Conservation (phyloP, 1,140 invertebrate genomes). For the Tenebrio molitor region DNA sequence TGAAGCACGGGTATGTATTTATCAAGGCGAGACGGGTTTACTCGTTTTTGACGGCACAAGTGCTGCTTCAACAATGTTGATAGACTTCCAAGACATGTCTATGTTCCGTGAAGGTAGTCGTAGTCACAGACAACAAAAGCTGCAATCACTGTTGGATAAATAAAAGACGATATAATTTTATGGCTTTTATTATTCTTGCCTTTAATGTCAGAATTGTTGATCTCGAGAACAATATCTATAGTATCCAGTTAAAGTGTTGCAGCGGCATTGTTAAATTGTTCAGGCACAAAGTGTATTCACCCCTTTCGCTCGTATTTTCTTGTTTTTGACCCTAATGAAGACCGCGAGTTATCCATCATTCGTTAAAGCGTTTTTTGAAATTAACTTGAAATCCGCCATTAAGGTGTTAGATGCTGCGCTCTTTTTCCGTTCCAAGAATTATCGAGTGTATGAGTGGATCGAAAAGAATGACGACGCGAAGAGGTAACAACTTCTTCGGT, state of each 20-base stretch:
- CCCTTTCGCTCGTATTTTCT: not conserved
- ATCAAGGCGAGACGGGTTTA: too few species aligned
- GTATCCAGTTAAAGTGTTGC: not conserved
- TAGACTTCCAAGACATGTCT: not conserved
- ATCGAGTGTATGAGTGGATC: too few species aligned
- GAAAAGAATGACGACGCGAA: too few species aligned
- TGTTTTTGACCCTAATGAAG: not conserved
- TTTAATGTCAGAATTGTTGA: conserved; percentile 1
- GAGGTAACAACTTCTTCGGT: too few species aligned
- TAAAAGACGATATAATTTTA: conserved; percentile 2
- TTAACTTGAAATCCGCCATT: not conserved
- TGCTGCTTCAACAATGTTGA: not conserved
- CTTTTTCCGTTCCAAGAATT: too few species aligned
- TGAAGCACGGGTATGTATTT: too few species aligned
- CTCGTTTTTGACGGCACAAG: too few species aligned
- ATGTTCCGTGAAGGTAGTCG: not conserved
- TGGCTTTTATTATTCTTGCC: not conserved
- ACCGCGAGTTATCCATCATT: not conserved
- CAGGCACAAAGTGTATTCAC: not conserved
- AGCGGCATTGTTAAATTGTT: not conserved
- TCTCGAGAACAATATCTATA: not conserved
- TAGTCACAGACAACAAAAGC: conserved; percentile 1
- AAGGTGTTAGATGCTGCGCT: too few species aligned
- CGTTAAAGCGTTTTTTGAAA: not conserved
- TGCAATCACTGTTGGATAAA: not conserved